These are phyloP conservation scores for Cephonodes hylas DNA, from an alignment of 2,888 invertebrate species.

Conservation along the genomic window DNA sequence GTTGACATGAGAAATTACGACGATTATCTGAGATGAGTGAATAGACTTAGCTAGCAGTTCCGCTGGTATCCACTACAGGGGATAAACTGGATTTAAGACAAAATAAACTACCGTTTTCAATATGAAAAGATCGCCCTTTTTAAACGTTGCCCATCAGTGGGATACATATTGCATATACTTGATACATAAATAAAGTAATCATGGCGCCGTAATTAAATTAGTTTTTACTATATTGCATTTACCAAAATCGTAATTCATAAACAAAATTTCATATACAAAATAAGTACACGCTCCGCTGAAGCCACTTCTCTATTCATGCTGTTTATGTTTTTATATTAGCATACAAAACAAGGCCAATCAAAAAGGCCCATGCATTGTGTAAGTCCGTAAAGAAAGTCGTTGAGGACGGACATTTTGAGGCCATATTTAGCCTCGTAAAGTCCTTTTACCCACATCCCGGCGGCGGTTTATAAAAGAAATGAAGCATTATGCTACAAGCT, in stretches of 20 bases:
- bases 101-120: too few species aligned
- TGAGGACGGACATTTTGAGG: constrained; percentile 2
- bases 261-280: neutral
- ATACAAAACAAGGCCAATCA: constrained; percentile 7
- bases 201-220: too few species aligned
- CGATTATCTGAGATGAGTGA: too few species aligned
- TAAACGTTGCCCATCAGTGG: too few species aligned
- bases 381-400: constrained; percentile 9
- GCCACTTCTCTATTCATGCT: neutral
- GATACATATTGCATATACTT: too few species aligned
- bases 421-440: constrained; percentile 7
- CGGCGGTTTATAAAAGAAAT: constrained; percentile 5
- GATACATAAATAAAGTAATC: too few species aligned
- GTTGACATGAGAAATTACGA: too few species aligned
- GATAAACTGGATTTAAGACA: too few species aligned
- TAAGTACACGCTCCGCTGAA: neutral
- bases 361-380: constrained; percentile 1
- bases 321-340: neutral
- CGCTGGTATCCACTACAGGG: too few species aligned
- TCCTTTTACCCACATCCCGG: constrained; percentile 8
- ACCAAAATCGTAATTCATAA: neutral
- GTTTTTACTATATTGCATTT: neutral
- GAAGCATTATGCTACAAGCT: constrained; percentile 6
- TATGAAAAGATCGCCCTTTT: too few species aligned
- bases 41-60: too few species aligned